phyloP scores from a whole-genome alignment of 2,888 invertebrate genomes.

The Anthophora plumipes region DNA sequence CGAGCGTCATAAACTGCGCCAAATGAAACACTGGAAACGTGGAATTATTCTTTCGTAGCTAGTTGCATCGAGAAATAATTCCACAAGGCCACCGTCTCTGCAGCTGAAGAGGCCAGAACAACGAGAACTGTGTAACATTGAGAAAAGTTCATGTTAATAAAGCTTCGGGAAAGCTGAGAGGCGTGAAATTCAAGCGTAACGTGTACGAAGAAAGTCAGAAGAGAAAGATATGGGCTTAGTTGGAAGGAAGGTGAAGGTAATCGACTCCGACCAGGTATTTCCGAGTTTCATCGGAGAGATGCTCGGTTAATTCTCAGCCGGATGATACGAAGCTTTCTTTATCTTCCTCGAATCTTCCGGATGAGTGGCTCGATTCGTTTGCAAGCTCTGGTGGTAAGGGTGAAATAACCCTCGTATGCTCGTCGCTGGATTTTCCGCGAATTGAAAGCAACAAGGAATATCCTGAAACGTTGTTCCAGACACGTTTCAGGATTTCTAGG shows the following conservation, averaged over 20 bases:
- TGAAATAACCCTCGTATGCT: constrained; percentile 18
- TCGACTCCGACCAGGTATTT: constrained; percentile 17
- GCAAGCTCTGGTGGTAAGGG: constrained; percentile 1
- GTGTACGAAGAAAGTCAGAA: neutral
- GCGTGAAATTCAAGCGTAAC: neutral
- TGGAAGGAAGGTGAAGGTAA: constrained; percentile 34
- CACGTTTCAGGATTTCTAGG: constrained; percentile 6
- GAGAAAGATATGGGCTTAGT: neutral
- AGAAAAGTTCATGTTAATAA: neutral
- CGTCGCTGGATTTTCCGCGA: constrained; percentile 19
- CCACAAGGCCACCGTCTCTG: too few species aligned
- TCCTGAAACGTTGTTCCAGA: neutral
- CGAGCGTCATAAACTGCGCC: too few species aligned
- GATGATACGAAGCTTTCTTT: constrained; percentile 35
- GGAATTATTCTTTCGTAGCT: too few species aligned
- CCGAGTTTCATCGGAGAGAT: constrained; percentile 32
- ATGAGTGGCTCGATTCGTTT: constrained; percentile 34
- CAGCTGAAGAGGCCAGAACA: too few species aligned
- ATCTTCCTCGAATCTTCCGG: constrained; percentile 49
- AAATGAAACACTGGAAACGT: too few species aligned
- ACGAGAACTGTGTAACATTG: too few species aligned
- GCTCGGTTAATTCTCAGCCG: constrained; percentile 49
- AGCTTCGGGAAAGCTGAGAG: neutral
- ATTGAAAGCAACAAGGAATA: constrained; percentile 15
- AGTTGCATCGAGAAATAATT: too few species aligned